phyloP scores from a whole-genome alignment of 2,797 vertebrate genomes.

The Lepilemur ruficaudatus region DNA sequence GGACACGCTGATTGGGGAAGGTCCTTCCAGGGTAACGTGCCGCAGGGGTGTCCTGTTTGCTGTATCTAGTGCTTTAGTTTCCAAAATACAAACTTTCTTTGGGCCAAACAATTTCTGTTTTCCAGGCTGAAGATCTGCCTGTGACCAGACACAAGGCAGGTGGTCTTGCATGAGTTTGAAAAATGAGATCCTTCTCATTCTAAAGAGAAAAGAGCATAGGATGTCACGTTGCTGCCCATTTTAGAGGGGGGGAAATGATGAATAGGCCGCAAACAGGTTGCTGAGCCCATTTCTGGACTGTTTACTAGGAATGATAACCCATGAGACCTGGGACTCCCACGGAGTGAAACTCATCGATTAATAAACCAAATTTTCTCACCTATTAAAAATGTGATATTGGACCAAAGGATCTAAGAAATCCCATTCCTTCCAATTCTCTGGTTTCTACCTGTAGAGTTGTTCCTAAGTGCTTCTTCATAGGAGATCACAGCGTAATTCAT shows the following conservation, averaged over 20 bases:
- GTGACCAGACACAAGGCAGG: slow-evolving; percentile 57
- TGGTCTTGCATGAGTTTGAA: slow-evolving; percentile 21
- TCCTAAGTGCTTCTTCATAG: neutral
- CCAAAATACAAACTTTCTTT: slow-evolving; percentile 84
- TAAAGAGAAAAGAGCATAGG: neutral
- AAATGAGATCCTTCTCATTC: slow-evolving; percentile 37
- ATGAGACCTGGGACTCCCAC: neutral
- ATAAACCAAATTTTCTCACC: slow-evolving; percentile 28
- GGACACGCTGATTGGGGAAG: slow-evolving; percentile 56
- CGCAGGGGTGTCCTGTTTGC: slow-evolving; percentile 74
- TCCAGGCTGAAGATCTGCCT: slow-evolving; percentile 53
- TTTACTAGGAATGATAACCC: neutral
- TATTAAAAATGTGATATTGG: neutral
- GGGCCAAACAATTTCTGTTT: slow-evolving; percentile 79
- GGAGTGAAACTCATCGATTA: neutral
- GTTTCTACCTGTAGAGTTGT: neutral
- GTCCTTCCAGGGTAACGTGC: slow-evolving; percentile 70
- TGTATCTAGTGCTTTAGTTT: slow-evolving; percentile 81
- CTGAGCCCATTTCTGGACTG: neutral
- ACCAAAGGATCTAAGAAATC: neutral
- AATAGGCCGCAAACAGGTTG: neutral
- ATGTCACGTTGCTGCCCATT: neutral
- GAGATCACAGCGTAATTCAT: neutral
- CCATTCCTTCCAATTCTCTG: neutral
- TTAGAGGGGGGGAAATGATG: neutral